Percentiles rank a stretch among this genome's conserved stretches.
Conservation (phyloP, 2,113 vertebrate genomes). For the Myotis davidii region DNA sequence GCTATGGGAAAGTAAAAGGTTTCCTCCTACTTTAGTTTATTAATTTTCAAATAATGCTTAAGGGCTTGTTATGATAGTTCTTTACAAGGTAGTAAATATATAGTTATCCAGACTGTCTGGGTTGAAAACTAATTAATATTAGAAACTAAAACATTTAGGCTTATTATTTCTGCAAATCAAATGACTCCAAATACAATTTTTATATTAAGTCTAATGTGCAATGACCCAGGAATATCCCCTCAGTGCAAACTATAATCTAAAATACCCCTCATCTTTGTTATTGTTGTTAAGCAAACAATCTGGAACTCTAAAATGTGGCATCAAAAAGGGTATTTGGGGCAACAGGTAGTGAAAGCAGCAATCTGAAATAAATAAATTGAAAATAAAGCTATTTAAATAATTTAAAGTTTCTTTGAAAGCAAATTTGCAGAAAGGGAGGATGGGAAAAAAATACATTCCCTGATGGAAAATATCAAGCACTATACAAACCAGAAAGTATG, state of each 20-base stretch:
- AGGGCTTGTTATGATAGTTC: conserved; percentile 90
- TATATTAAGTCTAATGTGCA: conserved; percentile 84
- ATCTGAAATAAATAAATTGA: background rate
- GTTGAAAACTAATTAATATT: conserved; percentile 90
- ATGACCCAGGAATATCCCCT: conserved; percentile 79
- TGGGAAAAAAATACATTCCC: background rate
- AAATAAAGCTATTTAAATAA: conserved; percentile 29
- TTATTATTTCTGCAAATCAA: conserved; percentile 89
- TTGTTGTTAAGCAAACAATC: conserved; percentile 69
- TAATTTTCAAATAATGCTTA: conserved; percentile 91
- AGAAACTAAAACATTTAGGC: conserved; percentile 87
- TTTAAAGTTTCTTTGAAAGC: background rate
- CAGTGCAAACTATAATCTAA: conserved; percentile 78
- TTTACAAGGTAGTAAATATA: conserved; percentile 90
- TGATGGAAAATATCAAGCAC: background rate
- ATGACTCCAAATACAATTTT: conserved; percentile 85
- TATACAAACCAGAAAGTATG: background rate
- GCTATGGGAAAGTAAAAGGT: conserved; percentile 88
- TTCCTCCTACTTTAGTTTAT: conserved; percentile 90
- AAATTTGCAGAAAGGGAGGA: background rate
- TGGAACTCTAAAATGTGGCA: conserved; percentile 68
- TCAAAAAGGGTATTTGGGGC: background rate
- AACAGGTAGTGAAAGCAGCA: background rate
- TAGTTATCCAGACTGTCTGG: conserved; percentile 89
- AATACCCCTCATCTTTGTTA: conserved; percentile 63